Evolutionary conservation across 2,888 invertebrate species (phyloP), one percentile per base, ranked within the genome.

Genomic region (Polymixis flavicincta): DNA sequence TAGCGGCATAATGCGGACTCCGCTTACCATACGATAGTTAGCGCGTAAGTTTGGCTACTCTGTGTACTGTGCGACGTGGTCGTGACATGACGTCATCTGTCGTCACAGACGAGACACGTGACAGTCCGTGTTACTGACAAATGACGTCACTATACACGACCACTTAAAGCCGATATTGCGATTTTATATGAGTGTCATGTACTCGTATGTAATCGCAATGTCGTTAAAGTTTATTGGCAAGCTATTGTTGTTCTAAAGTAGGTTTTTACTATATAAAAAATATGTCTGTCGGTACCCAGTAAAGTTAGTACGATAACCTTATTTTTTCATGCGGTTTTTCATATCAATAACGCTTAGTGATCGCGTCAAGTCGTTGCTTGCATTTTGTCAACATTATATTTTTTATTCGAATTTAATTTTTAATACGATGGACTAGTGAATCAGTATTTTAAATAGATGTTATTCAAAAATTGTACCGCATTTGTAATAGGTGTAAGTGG

Each of bases 321-420:
- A 90, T 91, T 93, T 90, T 91, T 91, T 89, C 91, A 92, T 89
- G 88, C 90, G 87, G 71, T 85, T 90, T 91, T 91, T 93, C 94
- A 94, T 94, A 94, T 94, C 94, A 89, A 92, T 92, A 89, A 89
- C 68, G 94, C 94, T 93, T 93, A 91, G 88, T 91, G 87, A 87
- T 90, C 87, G 90, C 88, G 87, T 84, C 85, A 74, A 80, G 78
- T 84, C 59, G 75, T 87, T 86, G 93, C 93, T 93, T 94, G 91
- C 92, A 91, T 91, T 89, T 87, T 85, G 84, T 90, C 89, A 88
- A 88, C 88, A 88, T 81, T 80, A 66, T 45, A 45, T 73, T 80
- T 80, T 85, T 75, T 74, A 83, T 76, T 78, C 60, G 57, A 74
- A 28, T 48, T 72, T 80, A 28, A 73, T 76, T 85, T 83, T 71